Evolutionary conservation across 92 coral and sea anemone species (phyloP), one percentile per base, ranked within the genome.

Genomic region (Umimayanthus chanpuru): DNA sequence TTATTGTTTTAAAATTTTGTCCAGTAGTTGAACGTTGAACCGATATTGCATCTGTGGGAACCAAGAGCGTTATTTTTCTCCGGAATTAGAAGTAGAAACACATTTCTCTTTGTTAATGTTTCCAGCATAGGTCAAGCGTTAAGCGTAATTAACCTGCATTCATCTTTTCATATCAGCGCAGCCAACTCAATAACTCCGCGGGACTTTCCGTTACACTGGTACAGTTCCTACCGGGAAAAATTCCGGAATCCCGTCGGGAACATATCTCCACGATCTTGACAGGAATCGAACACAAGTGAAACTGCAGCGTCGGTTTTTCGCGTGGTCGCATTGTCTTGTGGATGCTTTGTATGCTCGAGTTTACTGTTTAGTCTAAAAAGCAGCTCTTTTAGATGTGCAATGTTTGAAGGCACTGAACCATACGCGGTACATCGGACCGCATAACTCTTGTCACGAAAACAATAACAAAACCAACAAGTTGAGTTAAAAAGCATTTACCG

Each of bases 81-180:
- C 11, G 50, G 50, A 47, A 47, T 47, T 47, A 32, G 36, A 32
- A 32, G 2, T 32, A 73, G 40, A 28, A 12, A 2, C 76, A 72
- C 41, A 28, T 72, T 72, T 72, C 41, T 30, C 77, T 30, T 73
- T 73, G 23, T 73, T 23, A 73, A 73, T 29, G 15, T 73, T 73
- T 73, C 26, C 77, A 73, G 26, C 23, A 2, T 8, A 30, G 41
- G 44, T 73, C 47, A 39, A 73, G 77, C 77, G 44, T 73, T 25
- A 39, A 73, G 77, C 77, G 77, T 73, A 23, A 73, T 73, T 73
- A 73, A 73, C 32, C 47, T 8, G 77, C 23, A 73, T 73, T 73
- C 41, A 30, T 32, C 44, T 30, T 3, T 61, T 28, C 44, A 36
- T 73, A 73, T 73, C 77, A 29, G 43, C 39, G 36, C 77, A 29